Evolutionary conservation across 2,113 vertebrate genomes (phyloP), one percentile per base, ranked within the genome.

Genomic region (Gila orcuttii): DNA sequence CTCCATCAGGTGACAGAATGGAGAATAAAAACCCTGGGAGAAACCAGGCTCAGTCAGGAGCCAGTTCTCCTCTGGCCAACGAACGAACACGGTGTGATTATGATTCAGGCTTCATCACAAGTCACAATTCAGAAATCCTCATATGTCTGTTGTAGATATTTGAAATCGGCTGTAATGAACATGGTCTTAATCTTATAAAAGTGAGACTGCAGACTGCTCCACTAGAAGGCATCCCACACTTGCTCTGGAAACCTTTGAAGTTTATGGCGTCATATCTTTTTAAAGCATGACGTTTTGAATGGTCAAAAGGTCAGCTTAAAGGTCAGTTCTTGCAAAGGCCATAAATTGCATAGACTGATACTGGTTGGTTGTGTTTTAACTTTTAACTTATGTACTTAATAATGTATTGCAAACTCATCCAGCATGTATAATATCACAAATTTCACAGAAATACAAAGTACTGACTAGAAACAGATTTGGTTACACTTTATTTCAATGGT

Each of bases 81-180:
- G 6, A 19, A 19, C 2, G 17, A 19, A 19, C 52, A 19, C 1
- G 0, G 17, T 2, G 17, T 17, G 50, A 52, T 55, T 55, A 55
- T 55, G 13, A 17, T 52, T 52, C 50, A 52, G 3, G 4, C 47
- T 5, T 13, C 13, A 17, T 52, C 15, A 52, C 52, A 19, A 19
- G 52, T 19, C 17, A 7, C 5, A 52, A 52, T 52, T 52, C 50
- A 52, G 50, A 52, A 73, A 75, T 76, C 66, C n/a, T 9, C 12
- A 77, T 17, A 21, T 12, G 28, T 87, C 83, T 86, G 86, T 6
- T 80, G 79, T 75, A 66, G 13, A 52, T 31, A 19, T 13, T 79
- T 79, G 31, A 19, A 42, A 60, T 79, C 12, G 60, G 31, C 13
- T 79, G 23, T 62, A 42, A 15, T 39, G 12, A 1, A 62, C 7